These are phyloP conservation scores for Ricordea florida DNA, from an alignment of 92 coral and sea anemone species.

Conservation along the genomic window DNA sequence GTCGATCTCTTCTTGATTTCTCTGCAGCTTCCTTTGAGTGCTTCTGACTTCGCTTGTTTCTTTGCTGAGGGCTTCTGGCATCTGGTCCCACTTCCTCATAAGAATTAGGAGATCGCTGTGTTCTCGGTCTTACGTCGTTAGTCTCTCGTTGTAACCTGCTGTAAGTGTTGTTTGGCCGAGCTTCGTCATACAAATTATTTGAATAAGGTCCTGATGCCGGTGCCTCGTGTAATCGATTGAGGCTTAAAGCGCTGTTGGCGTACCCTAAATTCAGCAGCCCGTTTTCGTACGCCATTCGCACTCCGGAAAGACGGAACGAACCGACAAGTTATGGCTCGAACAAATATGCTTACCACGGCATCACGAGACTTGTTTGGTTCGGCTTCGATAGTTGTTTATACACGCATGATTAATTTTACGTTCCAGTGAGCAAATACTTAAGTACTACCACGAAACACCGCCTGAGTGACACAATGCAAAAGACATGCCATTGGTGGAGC, in stretches of 20 bases:
- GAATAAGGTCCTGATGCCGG: no score
- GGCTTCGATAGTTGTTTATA: slow-evolving; percentile 3
- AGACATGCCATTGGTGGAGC: no score
- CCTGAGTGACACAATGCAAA: no score
- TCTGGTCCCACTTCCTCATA: neutral
- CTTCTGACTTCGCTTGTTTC: neutral
- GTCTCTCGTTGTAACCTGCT: slow-evolving; percentile 1
- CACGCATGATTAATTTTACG: slow-evolving; percentile 21
- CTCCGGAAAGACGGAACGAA: no score
- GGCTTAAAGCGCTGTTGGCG: neutral
- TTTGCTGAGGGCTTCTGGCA: neutral
- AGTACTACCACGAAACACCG: neutral
- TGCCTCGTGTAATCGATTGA: no score
- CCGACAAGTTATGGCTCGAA: no score
- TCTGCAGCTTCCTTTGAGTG: neutral
- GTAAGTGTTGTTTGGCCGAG: neutral
- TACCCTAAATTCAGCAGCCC: neutral
- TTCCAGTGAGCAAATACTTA: slow-evolving; percentile 3
- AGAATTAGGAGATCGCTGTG: neutral
- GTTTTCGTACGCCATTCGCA: slow-evolving; percentile 5
- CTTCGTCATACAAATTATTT: neutral
- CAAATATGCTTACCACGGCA: no score
- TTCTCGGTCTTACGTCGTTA: neutral
- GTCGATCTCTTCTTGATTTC: neutral
- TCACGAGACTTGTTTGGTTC: neutral